phyloP scores from a whole-genome alignment of 2,113 vertebrate genomes.

The Heliornis fulica region DNA sequence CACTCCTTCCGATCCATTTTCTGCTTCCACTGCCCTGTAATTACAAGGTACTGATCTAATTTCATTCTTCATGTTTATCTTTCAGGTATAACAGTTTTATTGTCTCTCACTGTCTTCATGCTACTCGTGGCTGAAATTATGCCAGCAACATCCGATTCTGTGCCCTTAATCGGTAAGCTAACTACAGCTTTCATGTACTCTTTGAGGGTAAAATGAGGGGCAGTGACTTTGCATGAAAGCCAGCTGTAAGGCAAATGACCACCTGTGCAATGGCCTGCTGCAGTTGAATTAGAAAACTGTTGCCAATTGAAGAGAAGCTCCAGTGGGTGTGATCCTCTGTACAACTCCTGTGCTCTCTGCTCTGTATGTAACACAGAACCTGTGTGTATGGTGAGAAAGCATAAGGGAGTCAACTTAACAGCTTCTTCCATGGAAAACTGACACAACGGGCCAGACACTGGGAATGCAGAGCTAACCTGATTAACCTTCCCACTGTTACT shows the following conservation, averaged over 20 bases:
- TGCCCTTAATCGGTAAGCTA: constrained; percentile 91
- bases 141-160: constrained; percentile 94
- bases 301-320: background rate
- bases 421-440: background rate
- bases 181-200: background rate
- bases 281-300: background rate
- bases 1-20: background rate
- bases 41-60: background rate
- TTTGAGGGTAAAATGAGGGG: background rate
- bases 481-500: background rate
- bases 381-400: background rate
- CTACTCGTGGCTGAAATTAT: constrained; percentile 94
- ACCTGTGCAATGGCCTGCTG: background rate
- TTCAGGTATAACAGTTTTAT: constrained; percentile 92
- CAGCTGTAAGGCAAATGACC: background rate
- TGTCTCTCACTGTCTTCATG: constrained; percentile 96
- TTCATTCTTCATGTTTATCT: background rate
- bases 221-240: background rate
- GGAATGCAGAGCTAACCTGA: background rate
- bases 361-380: background rate
- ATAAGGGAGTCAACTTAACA: background rate
- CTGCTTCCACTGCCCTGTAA: background rate
- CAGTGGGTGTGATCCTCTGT: background rate
- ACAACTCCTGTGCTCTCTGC: background rate
- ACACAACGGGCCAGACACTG: background rate